A percentile compares a stretch with the other conserved stretches of the same genome.
phyloP scores from a whole-genome alignment of 2,888 invertebrate species.

The Tenthredo livida region DNA sequence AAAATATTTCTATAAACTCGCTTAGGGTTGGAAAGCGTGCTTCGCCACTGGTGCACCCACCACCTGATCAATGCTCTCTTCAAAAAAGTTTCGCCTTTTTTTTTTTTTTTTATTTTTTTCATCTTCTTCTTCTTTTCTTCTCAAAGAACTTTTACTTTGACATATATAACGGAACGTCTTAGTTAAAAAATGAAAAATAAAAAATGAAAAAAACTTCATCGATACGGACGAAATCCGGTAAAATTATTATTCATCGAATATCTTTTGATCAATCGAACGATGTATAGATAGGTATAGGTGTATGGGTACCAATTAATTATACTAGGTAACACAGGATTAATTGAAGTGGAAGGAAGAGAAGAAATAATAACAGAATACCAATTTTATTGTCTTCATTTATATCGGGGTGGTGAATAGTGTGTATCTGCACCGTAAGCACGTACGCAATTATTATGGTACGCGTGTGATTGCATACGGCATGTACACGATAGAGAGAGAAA shows the following conservation, averaged over 20 bases:
- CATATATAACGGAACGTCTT: neutral
- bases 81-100: neutral
- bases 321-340: neutral
- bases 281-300: too few species aligned
- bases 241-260: too few species aligned
- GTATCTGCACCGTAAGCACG: conserved; percentile 18
- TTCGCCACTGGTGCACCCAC: conserved; percentile 1
- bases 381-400: conserved; percentile 8
- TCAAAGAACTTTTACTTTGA: neutral
- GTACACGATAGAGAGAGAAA: neutral
- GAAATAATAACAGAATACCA: neutral
- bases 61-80: conserved; percentile 26
- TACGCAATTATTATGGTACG: conserved; percentile 28
- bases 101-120: neutral
- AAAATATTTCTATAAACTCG: conserved; percentile 52
- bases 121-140: neutral
- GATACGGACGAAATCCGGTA: too few species aligned
- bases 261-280: too few species aligned
- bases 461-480: conserved; percentile 28
- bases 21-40: neutral
- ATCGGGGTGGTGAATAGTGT: neutral
- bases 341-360: neutral
- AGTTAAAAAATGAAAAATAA: neutral
- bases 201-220: neutral
- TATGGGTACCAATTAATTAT: neutral